Conservation (phyloP, 2,113 vertebrate genomes). For the Puma concolor region DNA sequence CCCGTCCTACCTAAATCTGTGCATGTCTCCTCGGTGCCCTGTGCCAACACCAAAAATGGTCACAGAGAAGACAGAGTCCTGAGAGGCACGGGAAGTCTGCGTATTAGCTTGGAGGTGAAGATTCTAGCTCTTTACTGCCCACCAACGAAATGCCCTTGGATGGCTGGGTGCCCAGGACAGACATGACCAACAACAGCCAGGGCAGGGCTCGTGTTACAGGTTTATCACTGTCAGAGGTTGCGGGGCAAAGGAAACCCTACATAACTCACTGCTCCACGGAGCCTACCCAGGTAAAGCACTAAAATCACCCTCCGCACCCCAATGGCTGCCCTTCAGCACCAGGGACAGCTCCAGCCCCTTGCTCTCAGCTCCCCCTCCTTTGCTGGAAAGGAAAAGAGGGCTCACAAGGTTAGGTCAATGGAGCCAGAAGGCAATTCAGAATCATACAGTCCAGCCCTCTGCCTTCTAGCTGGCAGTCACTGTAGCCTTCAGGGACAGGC, state of each 20-base stretch:
- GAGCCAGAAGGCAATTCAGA: neutral
- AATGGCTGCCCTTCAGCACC: neutral
- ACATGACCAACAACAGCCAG: neutral
- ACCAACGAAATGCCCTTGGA: neutral
- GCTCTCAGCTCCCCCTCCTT: neutral
- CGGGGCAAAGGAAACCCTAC: neutral
- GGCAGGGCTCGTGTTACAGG: neutral
- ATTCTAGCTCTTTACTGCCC: neutral
- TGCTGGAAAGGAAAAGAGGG: neutral
- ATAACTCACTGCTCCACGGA: fast-evolving
- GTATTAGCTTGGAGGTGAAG: neutral
- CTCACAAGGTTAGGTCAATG: fast-evolving
- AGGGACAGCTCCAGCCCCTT: neutral
- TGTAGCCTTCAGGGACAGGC: neutral
- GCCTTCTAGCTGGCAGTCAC: neutral
- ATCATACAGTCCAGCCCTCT: fast-evolving
- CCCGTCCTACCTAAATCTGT: neutral
- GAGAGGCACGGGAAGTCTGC: neutral
- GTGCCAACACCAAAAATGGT: neutral
- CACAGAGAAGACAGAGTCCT: neutral
- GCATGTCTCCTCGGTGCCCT: neutral
- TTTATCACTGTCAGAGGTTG: neutral
- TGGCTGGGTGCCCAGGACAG: neutral
- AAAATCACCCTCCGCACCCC: fast-evolving
- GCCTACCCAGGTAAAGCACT: neutral